These are phyloP conservation scores for Marmota monax DNA, from an alignment of 2,113 vertebrate genomes.

Conservation along the genomic window DNA sequence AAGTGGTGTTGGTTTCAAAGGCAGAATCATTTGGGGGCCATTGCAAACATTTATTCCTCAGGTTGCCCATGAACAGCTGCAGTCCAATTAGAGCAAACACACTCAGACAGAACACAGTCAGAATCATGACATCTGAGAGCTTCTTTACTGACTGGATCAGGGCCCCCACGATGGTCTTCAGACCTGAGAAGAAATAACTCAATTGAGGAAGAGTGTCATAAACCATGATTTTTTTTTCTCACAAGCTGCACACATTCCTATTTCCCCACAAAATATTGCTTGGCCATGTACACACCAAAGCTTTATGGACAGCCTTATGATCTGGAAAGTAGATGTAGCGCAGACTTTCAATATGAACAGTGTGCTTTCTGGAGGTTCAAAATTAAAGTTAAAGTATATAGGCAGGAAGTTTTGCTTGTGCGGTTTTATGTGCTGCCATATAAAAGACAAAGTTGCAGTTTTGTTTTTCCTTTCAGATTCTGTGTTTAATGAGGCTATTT, in stretches of 20 bases:
- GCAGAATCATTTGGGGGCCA: conserved; percentile 85
- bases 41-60: conserved; percentile 95
- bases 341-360: conserved; percentile 68
- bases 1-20: conserved; percentile 86
- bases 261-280: conserved; percentile 70
- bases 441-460: conserved; percentile 50
- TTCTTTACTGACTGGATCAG: conserved; percentile 99
- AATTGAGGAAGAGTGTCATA: conserved; percentile 8
- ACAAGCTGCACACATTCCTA: conserved; percentile 45
- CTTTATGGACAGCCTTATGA: conserved; percentile 81
- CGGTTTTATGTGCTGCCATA: conserved; percentile 17
- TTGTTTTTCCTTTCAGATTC: conserved; percentile 62
- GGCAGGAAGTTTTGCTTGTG: conserved; percentile 76
- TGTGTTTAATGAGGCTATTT: conserved; percentile 66
- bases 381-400: conserved; percentile 38
- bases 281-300: conserved; percentile 78
- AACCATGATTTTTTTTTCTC: conserved; percentile 35
- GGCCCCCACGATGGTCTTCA: conserved; percentile 98
- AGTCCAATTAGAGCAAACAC: conserved; percentile 98
- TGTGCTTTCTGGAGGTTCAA: conserved; percentile 64
- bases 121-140: conserved; percentile 98
- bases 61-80: conserved; percentile 99
- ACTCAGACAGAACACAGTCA: conserved; percentile 98
- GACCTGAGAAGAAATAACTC: conserved; percentile 87
- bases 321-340: conserved; percentile 83